Evolutionary conservation across 2,888 invertebrate species (phyloP).

Genomic region (Xanthia togata): DNA sequence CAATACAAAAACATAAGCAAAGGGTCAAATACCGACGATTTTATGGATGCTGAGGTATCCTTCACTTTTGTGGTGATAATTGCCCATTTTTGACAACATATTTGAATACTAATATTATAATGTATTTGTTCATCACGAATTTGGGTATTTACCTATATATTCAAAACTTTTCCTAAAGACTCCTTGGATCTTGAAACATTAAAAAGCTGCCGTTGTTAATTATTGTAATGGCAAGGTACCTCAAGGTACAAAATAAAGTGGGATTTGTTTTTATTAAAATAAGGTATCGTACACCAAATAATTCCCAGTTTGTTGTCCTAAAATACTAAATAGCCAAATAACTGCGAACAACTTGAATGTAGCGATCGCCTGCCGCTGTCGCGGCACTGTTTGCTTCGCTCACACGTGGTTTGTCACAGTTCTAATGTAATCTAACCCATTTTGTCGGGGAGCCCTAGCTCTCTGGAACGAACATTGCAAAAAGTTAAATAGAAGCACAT

Average conservation of each 20-base stretch:
- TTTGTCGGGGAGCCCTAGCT: neutral
- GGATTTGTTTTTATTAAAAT: too few species aligned
- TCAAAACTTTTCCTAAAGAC: neutral
- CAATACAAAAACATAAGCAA: neutral
- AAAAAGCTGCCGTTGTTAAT: neutral
- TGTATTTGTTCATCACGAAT: neutral
- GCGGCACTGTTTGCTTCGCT: too few species aligned
- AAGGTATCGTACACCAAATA: too few species aligned
- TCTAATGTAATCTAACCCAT: neutral
- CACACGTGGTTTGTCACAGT: too few species aligned
- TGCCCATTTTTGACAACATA: neutral
- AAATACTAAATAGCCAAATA: too few species aligned
- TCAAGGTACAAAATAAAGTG: neutral
- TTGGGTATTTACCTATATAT: neutral
- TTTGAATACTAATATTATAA: neutral
- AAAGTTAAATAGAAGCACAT: neutral
- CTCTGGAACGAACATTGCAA: neutral
- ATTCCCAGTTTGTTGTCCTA: too few species aligned
- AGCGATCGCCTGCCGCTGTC: too few species aligned
- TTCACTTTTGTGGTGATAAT: neutral
- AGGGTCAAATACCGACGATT: neutral
- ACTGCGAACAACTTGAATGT: too few species aligned
- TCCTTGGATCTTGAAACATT: neutral
- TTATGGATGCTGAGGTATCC: neutral
- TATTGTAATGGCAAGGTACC: neutral